Conservation (phyloP, 92 coral and sea anemone species). For the Porites rus region DNA sequence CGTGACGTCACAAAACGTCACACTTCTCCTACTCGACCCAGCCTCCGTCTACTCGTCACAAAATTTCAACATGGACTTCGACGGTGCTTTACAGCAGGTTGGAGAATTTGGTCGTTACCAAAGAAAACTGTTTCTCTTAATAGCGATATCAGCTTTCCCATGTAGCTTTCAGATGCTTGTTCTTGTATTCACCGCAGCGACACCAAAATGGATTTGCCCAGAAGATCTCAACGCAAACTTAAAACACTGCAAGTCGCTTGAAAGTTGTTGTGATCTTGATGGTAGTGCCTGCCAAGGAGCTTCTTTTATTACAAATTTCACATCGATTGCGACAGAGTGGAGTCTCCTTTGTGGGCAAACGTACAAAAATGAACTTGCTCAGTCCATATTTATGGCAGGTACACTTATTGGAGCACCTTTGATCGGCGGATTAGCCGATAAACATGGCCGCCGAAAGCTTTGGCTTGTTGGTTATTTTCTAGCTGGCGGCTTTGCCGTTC, state of each 20-base stretch:
- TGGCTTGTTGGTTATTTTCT: constrained; percentile 65
- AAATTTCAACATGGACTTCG: constrained; percentile 70
- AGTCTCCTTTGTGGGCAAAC: constrained; percentile 83
- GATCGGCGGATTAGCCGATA: constrained; percentile 77
- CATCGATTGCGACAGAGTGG: constrained; percentile 91
- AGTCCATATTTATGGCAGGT: constrained; percentile 91
- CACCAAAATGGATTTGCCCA: constrained; percentile 87
- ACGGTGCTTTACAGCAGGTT: constrained; percentile 68
- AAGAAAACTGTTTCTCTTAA: constrained; percentile 58
- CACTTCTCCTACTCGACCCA: too few species aligned
- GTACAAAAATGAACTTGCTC: constrained; percentile 82
- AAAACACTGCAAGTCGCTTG: constrained; percentile 33
- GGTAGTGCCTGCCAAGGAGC: constrained; percentile 74
- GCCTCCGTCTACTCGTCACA: constrained; percentile 4
- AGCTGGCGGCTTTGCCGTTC: constrained; percentile 46
- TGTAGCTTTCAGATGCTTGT: constrained; percentile 78
- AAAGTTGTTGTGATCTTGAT: constrained; percentile 43
- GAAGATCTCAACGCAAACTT: constrained; percentile 8
- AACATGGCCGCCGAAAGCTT: constrained; percentile 77
- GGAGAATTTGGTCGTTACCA: constrained; percentile 95
- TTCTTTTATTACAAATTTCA: constrained; percentile 74
- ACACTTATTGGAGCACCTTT: constrained; percentile 79
- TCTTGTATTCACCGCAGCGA: constrained; percentile 85
- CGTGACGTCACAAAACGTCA: too few species aligned
- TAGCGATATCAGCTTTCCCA: constrained; percentile 67